Evolutionary conservation across 1,140 invertebrate genomes (phyloP).

Genomic region (Copidosoma floridanum): DNA sequence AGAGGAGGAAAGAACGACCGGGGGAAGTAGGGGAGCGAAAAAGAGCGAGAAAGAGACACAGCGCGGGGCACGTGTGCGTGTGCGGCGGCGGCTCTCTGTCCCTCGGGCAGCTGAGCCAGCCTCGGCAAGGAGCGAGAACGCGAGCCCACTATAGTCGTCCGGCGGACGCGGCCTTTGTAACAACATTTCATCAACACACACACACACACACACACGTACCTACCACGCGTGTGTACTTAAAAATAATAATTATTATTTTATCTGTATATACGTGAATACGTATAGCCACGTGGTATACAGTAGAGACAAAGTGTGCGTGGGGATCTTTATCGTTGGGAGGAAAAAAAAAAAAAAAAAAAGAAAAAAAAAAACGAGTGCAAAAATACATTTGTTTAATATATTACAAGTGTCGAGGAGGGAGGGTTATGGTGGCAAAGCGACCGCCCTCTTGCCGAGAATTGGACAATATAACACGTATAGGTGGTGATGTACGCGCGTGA

Average conservation of each 20-base stretch:
- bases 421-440: too few species aligned
- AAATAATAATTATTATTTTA: constrained; percentile 5
- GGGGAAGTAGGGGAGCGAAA: constrained; percentile 23
- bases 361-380: too few species aligned
- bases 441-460: too few species aligned
- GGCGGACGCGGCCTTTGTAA: constrained; percentile 55
- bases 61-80: constrained; percentile 14
- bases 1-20: neutral
- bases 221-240: neutral
- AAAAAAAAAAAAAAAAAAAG: too few species aligned
- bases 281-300: too few species aligned
- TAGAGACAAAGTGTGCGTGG: too few species aligned
- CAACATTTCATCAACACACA: too few species aligned
- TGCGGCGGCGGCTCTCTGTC: constrained; percentile 28
- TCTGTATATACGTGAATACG: too few species aligned
- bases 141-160: constrained; percentile 43
- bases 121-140: constrained; percentile 17
- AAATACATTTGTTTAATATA: too few species aligned
- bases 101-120: constrained; percentile 15
- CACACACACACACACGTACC: constrained; percentile 11
- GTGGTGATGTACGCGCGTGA: neutral
- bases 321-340: too few species aligned
- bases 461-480: neutral
- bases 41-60: neutral
- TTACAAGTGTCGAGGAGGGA: too few species aligned